Conservation (phyloP, 2,888 invertebrate species). For the Catocala fraxini region DNA sequence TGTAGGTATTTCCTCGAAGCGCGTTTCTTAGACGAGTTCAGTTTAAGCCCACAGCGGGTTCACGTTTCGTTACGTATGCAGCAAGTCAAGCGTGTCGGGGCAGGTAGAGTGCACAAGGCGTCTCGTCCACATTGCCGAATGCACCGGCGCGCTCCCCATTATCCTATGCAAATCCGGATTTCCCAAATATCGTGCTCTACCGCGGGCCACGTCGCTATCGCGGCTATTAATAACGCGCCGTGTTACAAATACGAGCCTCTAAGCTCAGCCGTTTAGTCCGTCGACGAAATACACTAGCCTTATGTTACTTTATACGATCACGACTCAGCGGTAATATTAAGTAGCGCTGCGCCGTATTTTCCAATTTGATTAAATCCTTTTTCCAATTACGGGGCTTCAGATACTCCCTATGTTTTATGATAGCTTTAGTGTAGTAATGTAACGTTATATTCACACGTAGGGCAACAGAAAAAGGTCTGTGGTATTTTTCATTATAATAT, state of each 20-base stretch:
- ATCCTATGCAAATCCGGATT: slow-evolving; percentile 86
- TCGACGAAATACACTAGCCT: slow-evolving; percentile 75
- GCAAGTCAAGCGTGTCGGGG: slow-evolving; percentile 42
- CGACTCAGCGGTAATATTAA: slow-evolving; percentile 58
- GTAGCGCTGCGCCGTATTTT: slow-evolving; percentile 56
- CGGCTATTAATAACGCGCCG: slow-evolving; percentile 83
- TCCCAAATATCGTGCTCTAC: slow-evolving; percentile 82
- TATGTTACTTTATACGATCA: slow-evolving; percentile 69
- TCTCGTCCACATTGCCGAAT: slow-evolving; percentile 62
- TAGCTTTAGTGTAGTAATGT: slow-evolving; percentile 35
- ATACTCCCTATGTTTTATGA: slow-evolving; percentile 53
- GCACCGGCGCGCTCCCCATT: slow-evolving; percentile 71
- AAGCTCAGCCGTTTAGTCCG: slow-evolving; percentile 76
- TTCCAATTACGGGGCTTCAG: slow-evolving; percentile 55
- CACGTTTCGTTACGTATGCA: slow-evolving; percentile 53
- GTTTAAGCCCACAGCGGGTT: slow-evolving; percentile 37
- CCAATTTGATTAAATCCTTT: slow-evolving; percentile 64
- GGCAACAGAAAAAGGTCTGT: neutral
- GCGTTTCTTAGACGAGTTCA: slow-evolving; percentile 32
- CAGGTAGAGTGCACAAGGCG: slow-evolving; percentile 53
- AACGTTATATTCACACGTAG: slow-evolving; percentile 7
- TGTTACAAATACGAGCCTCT: slow-evolving; percentile 77
- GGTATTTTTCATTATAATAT: neutral
- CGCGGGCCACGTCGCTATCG: slow-evolving; percentile 82
- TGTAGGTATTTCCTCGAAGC: neutral